Evolutionary conservation across 2,888 invertebrate species (phyloP).

Genomic region (Nezara viridula): DNA sequence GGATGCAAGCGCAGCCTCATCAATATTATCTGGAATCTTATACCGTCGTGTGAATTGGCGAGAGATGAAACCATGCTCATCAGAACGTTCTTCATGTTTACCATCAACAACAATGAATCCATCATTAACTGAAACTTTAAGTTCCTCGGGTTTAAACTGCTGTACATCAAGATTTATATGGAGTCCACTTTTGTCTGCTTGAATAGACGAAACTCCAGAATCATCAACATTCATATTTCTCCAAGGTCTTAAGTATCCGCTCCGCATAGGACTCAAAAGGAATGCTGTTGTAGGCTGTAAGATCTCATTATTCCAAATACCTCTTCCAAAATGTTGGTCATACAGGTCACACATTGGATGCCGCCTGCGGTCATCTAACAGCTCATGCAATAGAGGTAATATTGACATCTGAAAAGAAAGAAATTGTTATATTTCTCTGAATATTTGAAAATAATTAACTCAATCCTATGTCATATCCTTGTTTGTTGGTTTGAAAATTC

Average conservation of each 20-base stretch:
- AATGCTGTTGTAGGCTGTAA: slow-evolving; percentile 50
- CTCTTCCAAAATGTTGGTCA: slow-evolving; percentile 66
- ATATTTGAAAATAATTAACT: too few relatives aligned
- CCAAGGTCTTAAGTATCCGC: slow-evolving; percentile 66
- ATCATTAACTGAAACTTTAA: slow-evolving; percentile 69
- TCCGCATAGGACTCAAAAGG: slow-evolving; percentile 60
- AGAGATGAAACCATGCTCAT: slow-evolving; percentile 69
- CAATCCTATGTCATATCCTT: too few relatives aligned
- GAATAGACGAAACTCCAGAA: slow-evolving; percentile 66
- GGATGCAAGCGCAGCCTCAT: slow-evolving; percentile 68
- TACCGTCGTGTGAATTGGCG: slow-evolving; percentile 69
- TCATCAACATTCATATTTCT: slow-evolving; percentile 63
- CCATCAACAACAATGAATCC: slow-evolving; percentile 69
- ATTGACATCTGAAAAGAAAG: slow-evolving; percentile 66
- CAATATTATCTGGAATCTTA: slow-evolving; percentile 68
- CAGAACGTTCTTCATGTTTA: slow-evolving; percentile 69
- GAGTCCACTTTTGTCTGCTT: slow-evolving; percentile 65
- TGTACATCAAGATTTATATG: slow-evolving; percentile 68
- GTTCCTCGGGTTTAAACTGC: slow-evolving; percentile 69
- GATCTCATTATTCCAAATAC: slow-evolving; percentile 64
- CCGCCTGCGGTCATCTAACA: slow-evolving; percentile 63
- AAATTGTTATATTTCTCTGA: background rate
- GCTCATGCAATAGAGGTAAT: slow-evolving; percentile 65
- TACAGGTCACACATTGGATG: slow-evolving; percentile 64
- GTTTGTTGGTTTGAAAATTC: too few relatives aligned